Base-by-base conservation (phyloP, 2,797 vertebrate genomes). In the Paedocypris micromegethes region DNA sequence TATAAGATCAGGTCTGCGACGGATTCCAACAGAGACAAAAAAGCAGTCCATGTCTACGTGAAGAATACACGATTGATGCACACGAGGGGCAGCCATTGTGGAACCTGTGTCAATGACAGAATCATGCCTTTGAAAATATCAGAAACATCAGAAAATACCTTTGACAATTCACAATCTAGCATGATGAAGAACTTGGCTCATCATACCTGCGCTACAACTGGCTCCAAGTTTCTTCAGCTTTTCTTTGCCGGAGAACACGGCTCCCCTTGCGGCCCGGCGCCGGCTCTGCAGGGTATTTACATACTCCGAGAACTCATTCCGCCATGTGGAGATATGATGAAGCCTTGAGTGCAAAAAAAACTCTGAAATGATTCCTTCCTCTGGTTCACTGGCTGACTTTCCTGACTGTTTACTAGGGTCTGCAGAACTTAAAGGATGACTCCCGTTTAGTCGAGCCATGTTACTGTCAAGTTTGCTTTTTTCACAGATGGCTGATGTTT, bases 41-140 rank as follows among this genome's bases (percentile, higher is more conserved):
- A 99, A 99, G 86, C 97, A 99, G 86, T 99, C 97, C 97, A 99
- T 98, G 87, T 99, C 97, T 79, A 99, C 91, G 71, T 99, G 97
- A 82, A 99, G 89, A 79, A 99, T 92, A 82, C 95, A 99, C 58
- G 92, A 92, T 82, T 92, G 69, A 55, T 5, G 73, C 53, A 76
- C 80, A 84, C 86, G 82, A 64, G 77, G 64, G 67, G 70, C 73
- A 61, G 66, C 66, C 67, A 77, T 70, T 9, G 59, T 75, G 39
- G 57, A 51, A 66, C 72, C 74, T 77, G 61, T 3, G 40, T 3
- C 7, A 55, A 66, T 7, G 3, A 62, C 47, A 55, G 46, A 4
- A 5, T 44, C 7, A 40, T 23, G 23, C n/a, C n/a, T n/a, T n/a
- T n/a, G 4, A 1, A 9, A 64, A 48, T n/a, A 52, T 23, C n/a